These are phyloP conservation scores for Lordiphosa collinella DNA, from an alignment of 1,140 invertebrate genomes.

Conservation along the genomic window DNA sequence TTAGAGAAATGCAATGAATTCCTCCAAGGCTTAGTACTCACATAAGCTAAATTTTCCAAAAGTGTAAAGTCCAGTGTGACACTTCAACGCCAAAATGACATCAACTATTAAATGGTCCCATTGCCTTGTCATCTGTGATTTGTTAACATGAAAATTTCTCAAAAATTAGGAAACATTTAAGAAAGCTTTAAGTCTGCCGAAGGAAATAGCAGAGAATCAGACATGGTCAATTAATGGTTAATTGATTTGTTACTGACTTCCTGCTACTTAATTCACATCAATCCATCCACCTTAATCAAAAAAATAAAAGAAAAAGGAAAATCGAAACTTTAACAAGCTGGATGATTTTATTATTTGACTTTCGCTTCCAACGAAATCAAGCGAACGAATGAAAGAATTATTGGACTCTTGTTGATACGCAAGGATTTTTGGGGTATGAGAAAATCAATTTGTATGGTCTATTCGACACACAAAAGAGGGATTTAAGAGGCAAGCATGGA, in stretches of 20 bases:
- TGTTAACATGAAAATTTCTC: too few species aligned
- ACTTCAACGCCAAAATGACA: too few species aligned
- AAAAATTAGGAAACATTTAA: too few species aligned
- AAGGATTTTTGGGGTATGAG: conserved; percentile 34
- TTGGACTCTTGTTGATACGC: not conserved
- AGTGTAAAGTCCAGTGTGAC: too few species aligned
- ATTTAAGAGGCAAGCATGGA: conserved; percentile 5
- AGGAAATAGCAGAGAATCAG: too few species aligned
- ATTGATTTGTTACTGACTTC: conserved; percentile 30
- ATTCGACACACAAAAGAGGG: conserved; percentile 23
- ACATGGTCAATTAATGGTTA: too few species aligned
- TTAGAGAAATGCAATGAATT: too few species aligned
- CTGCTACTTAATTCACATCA: conserved; percentile 29
- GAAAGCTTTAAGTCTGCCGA: too few species aligned
- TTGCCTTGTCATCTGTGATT: too few species aligned
- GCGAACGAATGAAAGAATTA: conserved; percentile 7
- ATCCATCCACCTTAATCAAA: conserved; percentile 11
- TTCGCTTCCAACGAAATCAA: conserved; percentile 15
- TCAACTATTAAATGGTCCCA: too few species aligned
- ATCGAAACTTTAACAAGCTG: conserved; percentile 27
- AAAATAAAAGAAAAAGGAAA: conserved; percentile 13
- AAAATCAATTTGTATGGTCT: conserved; percentile 65
- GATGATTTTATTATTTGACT: conserved; percentile 49
- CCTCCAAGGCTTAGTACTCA: too few species aligned
- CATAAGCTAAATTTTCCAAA: too few species aligned